Base-by-base conservation (phyloP, 2,797 vertebrate species). In the Cryptoblepharus egeriae region DNA sequence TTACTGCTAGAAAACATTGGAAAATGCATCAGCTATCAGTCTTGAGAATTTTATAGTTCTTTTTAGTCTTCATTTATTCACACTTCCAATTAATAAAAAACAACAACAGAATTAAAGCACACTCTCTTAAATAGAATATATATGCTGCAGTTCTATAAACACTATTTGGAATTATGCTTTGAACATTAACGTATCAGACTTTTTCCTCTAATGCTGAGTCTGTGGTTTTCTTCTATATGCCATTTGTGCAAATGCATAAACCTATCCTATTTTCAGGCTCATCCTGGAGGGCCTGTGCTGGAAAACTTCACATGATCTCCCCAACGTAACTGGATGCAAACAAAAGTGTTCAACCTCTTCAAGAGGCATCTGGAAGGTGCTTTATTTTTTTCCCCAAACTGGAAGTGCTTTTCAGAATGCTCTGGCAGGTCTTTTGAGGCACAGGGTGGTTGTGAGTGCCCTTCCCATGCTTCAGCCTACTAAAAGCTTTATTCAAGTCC, bases 1-100 rank as follows among this genome's bases (percentile, higher is more conserved):
- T 85, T 65, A 81, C 63, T 37, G 64, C 15, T 79, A 60, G 12
- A 8, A 77, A 81, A 85, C 83, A 55, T 24, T 28, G 67, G 57
- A 37, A 86, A 30, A 73, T 39, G 49, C 42, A 78, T 78, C 45
- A 83, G 42, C 30, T 67, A 24, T 73, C 49, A 74, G 9, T 45
- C 28, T 42, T 42, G 37, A 65, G 42, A 49, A 69, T 74, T 68
- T 79, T 39, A 73, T 73, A 65, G 69, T 35, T 84, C 45, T 60
- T 81, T 85, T 65, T 32, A 63, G 45, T 70, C 20, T 81, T 75
- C 75, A 81, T 58, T 35, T 4, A 68, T 65, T 26, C 32, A 70
- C 55, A 71, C n/a, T 39, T 71, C 39, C 24, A 55, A 58, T 30
- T 75, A 52, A 52, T 8, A 22, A 32, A 55, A 55, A 49, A 20